Evolutionary conservation across 2,797 vertebrate genomes (phyloP), one percentile per base, ranked within the genome.

Genomic region (Moxostoma hubbsi): DNA sequence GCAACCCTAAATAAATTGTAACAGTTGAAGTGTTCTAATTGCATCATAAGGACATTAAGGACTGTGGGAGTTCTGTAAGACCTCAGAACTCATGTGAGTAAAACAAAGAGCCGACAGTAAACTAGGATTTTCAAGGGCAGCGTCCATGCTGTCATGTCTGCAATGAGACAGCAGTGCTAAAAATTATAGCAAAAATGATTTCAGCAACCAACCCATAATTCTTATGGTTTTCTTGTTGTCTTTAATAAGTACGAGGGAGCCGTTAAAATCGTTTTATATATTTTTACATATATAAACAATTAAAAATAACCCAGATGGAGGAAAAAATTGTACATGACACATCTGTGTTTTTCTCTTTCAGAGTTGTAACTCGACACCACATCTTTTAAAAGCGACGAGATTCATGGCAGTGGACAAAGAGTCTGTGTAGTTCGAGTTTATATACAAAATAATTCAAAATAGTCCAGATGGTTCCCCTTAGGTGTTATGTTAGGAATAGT

Each of bases 121-220:
- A 84, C 81, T 78, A 82, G 81, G 74, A 82, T 67, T 43, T 54
- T 77, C 82, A 84, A 86, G 85, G 85, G 65, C 79, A 69, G 64
- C 65, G 45, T 73, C 80, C 84, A 85, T 73, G 80, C 81, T 81
- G 81, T 51, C 79, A 65, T 50, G 59, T 66, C 74, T 46, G 71
- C 57, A 64, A 45, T 49, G 62, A 81, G 72, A 51, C 67, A 58
- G 53, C 53, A 73, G 18, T 62, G 76, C 58, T 63, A 58, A 54
- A 47, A 24, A 78, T 55, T 58, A 69, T 63, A 15, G 12, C 67
- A 78, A 43, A 24, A 79, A 79, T 69, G 43, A 73, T 73, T 50
- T 55, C 53, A 66, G 50, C 11, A 11, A 51, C 61, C 53, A 58
- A 49, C 54, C 15, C 54, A 36, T 16, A 43, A 62, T 58, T 66